Percentiles rank a stretch among this genome's conserved stretches.
Evolutionary conservation across 2,113 vertebrate genomes (phyloP).

Genomic region (Mesembrinibis cayennensis): DNA sequence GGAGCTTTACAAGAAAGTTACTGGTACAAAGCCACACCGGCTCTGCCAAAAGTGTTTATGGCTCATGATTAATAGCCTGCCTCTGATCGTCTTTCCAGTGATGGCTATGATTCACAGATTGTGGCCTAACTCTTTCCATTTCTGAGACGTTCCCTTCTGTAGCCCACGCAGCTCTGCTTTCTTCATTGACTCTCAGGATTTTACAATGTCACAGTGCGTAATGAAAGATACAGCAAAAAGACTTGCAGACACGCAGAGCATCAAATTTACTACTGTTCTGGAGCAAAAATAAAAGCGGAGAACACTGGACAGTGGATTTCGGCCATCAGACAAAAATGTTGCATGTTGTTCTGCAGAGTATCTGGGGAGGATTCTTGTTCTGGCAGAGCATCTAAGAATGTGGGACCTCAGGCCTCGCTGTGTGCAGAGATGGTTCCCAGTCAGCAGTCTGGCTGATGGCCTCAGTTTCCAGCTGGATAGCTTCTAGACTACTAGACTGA

Average conservation of each 20-base stretch:
- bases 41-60: not conserved
- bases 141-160: not conserved
- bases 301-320: not conserved
- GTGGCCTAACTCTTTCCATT: not conserved
- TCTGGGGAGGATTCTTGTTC: not conserved
- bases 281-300: not conserved
- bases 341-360: not conserved
- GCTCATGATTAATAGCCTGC: not conserved
- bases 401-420: not conserved
- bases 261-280: not conserved
- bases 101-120: not conserved
- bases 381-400: not conserved
- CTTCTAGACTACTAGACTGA: constrained; percentile 28
- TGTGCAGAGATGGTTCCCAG: not conserved
- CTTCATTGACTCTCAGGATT: not conserved
- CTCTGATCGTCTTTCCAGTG: not conserved
- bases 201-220: not conserved
- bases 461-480: not conserved
- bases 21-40: not conserved
- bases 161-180: not conserved
- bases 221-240: not conserved
- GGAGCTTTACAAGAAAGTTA: not conserved
- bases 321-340: not conserved
- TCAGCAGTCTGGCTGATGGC: not conserved
- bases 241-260: not conserved